Conservation (phyloP, 1,140 invertebrate species). For the Eurytemora carolleeae region DNA sequence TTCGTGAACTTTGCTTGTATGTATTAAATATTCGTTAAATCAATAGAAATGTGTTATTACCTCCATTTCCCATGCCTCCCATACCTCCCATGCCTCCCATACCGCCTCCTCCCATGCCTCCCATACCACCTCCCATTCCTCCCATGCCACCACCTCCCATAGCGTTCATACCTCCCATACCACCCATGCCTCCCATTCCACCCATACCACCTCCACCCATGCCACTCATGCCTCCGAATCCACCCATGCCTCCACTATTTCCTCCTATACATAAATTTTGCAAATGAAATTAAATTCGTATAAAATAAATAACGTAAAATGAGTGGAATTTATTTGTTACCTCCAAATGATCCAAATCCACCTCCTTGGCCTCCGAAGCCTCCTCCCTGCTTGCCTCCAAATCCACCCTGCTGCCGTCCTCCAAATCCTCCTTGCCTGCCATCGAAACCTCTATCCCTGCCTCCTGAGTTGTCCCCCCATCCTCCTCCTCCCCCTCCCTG, state of each 20-base stretch:
- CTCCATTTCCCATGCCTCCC: not conserved
- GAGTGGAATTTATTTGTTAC: too few species aligned
- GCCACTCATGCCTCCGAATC: conserved; percentile 9
- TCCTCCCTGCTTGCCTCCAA: conserved; percentile 11
- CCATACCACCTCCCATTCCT: not conserved
- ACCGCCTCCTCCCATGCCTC: not conserved
- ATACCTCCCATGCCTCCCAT: not conserved
- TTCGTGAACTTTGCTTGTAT: conserved; percentile 18
- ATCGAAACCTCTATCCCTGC: not conserved
- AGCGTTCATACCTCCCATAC: not conserved
- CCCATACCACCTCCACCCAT: not conserved
- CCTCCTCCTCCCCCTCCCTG: not conserved
- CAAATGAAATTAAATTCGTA: too few species aligned
- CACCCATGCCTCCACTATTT: too few species aligned
- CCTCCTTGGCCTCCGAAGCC: not conserved
- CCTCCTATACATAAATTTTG: too few species aligned
- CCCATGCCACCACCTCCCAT: not conserved
- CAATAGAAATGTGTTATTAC: too few species aligned
- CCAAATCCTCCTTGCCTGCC: not conserved
- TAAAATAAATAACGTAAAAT: too few species aligned
- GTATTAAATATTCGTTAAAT: conserved; percentile 18
- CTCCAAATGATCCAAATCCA: too few species aligned
- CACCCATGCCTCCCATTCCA: too few species aligned
- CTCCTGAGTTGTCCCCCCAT: not conserved
- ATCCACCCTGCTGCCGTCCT: not conserved